Base-by-base conservation (phyloP, 2,797 vertebrate genomes). In the Labroides dimidiatus region DNA sequence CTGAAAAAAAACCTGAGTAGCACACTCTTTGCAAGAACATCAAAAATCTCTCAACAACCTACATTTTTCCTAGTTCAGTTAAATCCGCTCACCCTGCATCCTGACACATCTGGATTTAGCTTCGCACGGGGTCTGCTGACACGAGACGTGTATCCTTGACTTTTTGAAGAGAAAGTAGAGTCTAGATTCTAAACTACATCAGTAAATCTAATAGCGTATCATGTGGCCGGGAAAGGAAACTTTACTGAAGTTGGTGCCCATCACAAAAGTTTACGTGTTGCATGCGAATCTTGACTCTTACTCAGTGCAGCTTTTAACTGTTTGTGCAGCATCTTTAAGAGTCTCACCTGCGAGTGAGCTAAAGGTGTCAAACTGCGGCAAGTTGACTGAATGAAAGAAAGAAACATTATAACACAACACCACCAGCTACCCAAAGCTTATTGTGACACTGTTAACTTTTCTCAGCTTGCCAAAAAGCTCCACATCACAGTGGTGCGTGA, bases 401-500 rank as follows among this genome's bases (percentile, higher is more conserved):
- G 11, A 19, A 36, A 47, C 45, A 30, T 23, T 0, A 27, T 1
- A 7, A 36, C 33, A 39, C 39, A n/a, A 1, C 10, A 10, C 12
- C 1, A 8, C 10, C 5, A 42, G 15, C 20, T n/a, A 12, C 15
- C 3, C 6, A 1, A 39, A 64, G 33, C 60, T 9, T 9, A 43
- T 15, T 17, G 4, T 10, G 48, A 36, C 41, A 52, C 55, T 33
- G 55, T 19, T 12, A 68, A 79, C 72, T 76, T 79, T 24, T 69
- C 49, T 57, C 39, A 39, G 10, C 6, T 19, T 17, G 23, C 51
- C 12, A 54, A 69, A 45, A 43, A 75, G 44, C 65, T 77, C 49
- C 62, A 69, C 52, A 85, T 68, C 72, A 62, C 51, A 81, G 17
- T 37, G 74, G 64, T 71, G 44, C 67, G 48, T 48, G 47, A 81